phyloP scores from a whole-genome alignment of 2,888 invertebrate genomes.

The Drosophila histrio region DNA sequence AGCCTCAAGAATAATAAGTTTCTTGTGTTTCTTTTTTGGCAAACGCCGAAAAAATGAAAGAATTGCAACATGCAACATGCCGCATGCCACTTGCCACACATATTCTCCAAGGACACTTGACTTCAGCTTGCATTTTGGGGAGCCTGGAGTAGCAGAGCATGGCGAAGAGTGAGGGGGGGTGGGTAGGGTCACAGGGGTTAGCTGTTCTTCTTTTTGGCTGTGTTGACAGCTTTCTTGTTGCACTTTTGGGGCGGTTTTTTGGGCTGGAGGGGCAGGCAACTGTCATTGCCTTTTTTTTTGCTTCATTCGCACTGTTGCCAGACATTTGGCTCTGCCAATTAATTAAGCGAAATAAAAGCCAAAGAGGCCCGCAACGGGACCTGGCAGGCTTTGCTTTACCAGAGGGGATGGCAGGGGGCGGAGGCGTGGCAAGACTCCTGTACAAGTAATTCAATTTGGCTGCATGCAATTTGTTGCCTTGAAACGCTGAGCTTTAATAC shows the following conservation, averaged over 20 bases:
- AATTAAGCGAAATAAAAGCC: constrained; percentile 81
- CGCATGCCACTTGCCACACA: constrained; percentile 31
- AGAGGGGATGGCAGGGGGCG: constrained; percentile 24
- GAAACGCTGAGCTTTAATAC: constrained; percentile 74
- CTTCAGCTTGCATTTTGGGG: constrained; percentile 61
- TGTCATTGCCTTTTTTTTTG: constrained; percentile 47
- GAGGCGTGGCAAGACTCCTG: constrained; percentile 29
- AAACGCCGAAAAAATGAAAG: constrained; percentile 72
- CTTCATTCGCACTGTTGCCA: constrained; percentile 32
- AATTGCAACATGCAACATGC: constrained; percentile 69
- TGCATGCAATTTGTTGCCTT: constrained; percentile 67
- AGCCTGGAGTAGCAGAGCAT: constrained; percentile 16
- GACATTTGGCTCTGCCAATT: constrained; percentile 77
- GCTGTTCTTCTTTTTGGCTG: constrained; percentile 28
- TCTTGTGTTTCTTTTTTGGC: constrained; percentile 46
- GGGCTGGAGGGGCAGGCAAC: constrained; percentile 6
- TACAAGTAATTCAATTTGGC: constrained; percentile 70
- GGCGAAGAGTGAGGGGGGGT: too few species aligned
- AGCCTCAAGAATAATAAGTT: constrained; percentile 64
- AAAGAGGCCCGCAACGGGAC: constrained; percentile 59
- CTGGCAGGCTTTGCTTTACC: constrained; percentile 53
- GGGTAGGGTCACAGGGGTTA: not conserved
- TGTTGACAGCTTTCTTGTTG: constrained; percentile 75
- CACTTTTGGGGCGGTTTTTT: constrained; percentile 32
- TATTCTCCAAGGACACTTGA: constrained; percentile 82